phyloP scores from a whole-genome alignment of 2,113 vertebrate genomes.

The Rhinolophus ferrumequinum region DNA sequence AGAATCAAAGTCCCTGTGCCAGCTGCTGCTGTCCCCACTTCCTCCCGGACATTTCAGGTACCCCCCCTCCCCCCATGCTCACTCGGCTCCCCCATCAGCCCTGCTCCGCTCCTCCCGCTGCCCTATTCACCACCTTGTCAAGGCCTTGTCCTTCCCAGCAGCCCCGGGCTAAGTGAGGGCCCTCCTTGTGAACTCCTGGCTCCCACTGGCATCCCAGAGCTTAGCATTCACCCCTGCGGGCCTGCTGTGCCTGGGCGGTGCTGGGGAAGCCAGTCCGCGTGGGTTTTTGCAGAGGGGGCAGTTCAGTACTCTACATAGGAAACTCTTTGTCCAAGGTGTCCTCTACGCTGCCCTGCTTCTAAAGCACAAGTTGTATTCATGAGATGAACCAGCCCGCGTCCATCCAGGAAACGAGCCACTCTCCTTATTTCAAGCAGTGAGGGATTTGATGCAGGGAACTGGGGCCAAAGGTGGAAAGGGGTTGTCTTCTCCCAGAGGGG shows the following conservation, averaged over 20 bases:
- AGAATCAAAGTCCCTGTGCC: accelerated
- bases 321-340: neutral
- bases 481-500: too few species aligned
- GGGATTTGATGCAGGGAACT: accelerated
- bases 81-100: neutral
- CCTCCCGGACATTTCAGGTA: accelerated
- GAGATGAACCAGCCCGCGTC: neutral
- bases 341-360: neutral
- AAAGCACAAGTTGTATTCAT: neutral
- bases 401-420: too few species aligned
- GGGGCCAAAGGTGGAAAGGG: neutral
- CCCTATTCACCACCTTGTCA: neutral
- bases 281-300: accelerated
- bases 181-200: neutral
- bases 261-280: neutral
- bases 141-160: neutral
- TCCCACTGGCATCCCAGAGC: accelerated
- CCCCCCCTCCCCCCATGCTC: neutral
- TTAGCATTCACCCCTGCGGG: accelerated
- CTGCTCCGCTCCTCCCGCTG: neutral
- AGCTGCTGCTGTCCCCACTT: accelerated
- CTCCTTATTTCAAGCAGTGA: accelerated
- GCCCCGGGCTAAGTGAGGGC: neutral
- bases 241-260: accelerated
- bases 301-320: neutral